Percentiles rank a stretch among this genome's conserved stretches.
phyloP scores from a whole-genome alignment of 2,113 vertebrate species.

The Cyphomyrus plagiostoma region DNA sequence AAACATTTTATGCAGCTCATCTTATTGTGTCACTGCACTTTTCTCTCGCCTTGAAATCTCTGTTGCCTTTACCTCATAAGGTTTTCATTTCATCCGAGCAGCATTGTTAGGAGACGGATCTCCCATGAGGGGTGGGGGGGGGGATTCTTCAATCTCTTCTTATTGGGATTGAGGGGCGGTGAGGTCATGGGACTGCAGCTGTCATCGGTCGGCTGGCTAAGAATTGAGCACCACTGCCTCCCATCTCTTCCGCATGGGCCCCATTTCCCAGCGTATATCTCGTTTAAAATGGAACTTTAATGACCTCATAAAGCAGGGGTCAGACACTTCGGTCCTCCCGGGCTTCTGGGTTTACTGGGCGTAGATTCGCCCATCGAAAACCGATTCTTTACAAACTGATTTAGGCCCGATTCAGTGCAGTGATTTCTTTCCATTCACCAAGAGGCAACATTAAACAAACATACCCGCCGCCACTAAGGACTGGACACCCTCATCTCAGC shows the following conservation, averaged over 20 bases:
- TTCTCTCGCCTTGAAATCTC: background rate
- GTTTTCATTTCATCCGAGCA: background rate
- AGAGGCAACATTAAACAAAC: background rate
- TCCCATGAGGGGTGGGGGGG: background rate
- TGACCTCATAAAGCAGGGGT: constrained; percentile 11
- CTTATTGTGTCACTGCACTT: background rate
- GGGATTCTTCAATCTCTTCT: background rate
- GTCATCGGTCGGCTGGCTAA: background rate
- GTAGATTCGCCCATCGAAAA: background rate
- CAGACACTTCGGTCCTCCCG: background rate
- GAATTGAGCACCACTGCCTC: background rate
- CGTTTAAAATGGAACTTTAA: constrained; percentile 3
- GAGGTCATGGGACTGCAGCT: background rate
- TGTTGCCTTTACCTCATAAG: background rate
- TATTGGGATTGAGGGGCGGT: background rate
- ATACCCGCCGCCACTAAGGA: background rate
- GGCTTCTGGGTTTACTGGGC: background rate
- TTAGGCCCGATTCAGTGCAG: background rate
- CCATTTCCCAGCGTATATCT: background rate
- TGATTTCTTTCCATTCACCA: background rate
- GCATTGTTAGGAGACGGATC: background rate
- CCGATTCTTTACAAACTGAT: constrained; percentile 1
- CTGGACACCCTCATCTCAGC: background rate
- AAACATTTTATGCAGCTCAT: background rate
- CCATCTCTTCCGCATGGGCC: background rate